Evolutionary conservation across 2,888 invertebrate species (phyloP).

Genomic region (Eubasilissa splendida): DNA sequence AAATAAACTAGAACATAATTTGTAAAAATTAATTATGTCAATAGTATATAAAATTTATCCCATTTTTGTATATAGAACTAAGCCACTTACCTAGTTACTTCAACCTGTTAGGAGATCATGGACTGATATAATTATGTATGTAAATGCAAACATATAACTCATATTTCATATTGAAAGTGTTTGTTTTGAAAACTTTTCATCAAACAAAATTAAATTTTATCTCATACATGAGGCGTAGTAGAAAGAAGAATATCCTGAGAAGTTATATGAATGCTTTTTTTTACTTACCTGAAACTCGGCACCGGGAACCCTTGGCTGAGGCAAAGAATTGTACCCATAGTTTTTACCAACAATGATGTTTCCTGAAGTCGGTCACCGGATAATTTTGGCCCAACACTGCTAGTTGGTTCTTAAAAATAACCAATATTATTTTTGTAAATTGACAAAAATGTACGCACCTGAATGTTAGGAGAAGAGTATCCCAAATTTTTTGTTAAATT

Average conservation of each 20-base stretch:
- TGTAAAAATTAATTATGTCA: too few relatives aligned
- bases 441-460: slow-evolving; percentile 21
- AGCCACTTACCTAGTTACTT: slow-evolving; percentile 1
- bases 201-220: too few relatives aligned
- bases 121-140: background rate
- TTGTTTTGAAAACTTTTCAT: too few relatives aligned
- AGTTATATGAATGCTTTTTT: background rate
- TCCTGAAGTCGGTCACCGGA: slow-evolving; percentile 74
- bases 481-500: background rate
- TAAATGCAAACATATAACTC: too few relatives aligned
- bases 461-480: slow-evolving; percentile 32
- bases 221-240: too few relatives aligned
- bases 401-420: slow-evolving; percentile 74
- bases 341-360: slow-evolving; percentile 64
- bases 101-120: background rate
- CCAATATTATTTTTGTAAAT: slow-evolving; percentile 8
- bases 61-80: too few relatives aligned
- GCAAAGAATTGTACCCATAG: slow-evolving; percentile 75
- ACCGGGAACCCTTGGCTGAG: slow-evolving; percentile 84
- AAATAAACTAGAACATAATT: too few relatives aligned
- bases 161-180: too few relatives aligned
- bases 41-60: too few relatives aligned
- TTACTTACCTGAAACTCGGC: slow-evolving; percentile 80
- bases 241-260: background rate
- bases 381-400: slow-evolving; percentile 78